Conservation (phyloP, 2,888 invertebrate species). For the Elmis aenea region DNA sequence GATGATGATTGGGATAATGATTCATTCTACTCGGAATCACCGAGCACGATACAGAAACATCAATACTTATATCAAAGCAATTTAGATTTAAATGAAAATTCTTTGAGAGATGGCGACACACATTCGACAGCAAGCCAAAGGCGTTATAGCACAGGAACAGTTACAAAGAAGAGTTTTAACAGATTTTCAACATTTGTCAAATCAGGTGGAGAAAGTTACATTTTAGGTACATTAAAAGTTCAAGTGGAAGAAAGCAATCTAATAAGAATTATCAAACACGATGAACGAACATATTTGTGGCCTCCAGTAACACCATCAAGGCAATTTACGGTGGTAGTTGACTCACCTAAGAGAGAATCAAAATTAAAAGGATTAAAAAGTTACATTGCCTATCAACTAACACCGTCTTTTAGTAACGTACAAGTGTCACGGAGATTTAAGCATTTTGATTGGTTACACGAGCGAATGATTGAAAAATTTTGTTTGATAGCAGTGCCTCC, state of each 20-base stretch:
- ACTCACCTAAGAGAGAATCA: conserved; percentile 94
- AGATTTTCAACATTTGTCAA: conserved; percentile 88
- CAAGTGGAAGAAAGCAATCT: conserved; percentile 65
- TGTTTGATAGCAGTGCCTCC: conserved; percentile 94
- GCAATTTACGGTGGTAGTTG: conserved; percentile 79
- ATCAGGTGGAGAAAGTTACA: conserved; percentile 84
- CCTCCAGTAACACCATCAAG: conserved; percentile 53
- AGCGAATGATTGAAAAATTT: conserved; percentile 89
- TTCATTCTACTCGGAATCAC: conserved; percentile 72
- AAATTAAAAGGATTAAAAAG: conserved; percentile 97
- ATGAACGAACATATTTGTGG: conserved; percentile 75
- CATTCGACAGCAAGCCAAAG: conserved; percentile 45
- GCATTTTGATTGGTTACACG: conserved; percentile 99
- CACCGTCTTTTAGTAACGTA: conserved; percentile 90
- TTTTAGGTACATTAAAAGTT: conserved; percentile 71
- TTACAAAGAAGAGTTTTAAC: conserved; percentile 67
- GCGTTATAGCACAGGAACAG: conserved; percentile 56
- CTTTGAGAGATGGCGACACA: conserved; percentile 42
- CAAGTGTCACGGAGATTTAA: conserved; percentile 94
- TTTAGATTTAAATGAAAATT: conserved; percentile 36
- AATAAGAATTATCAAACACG: conserved; percentile 64
- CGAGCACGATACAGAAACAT: no score
- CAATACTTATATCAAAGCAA: no score
- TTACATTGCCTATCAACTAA: conserved; percentile 94
- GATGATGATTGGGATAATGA: conserved; percentile 73